These are phyloP conservation scores for Buathra laborator DNA, from an alignment of 2,888 invertebrate genomes.

Conservation along the genomic window DNA sequence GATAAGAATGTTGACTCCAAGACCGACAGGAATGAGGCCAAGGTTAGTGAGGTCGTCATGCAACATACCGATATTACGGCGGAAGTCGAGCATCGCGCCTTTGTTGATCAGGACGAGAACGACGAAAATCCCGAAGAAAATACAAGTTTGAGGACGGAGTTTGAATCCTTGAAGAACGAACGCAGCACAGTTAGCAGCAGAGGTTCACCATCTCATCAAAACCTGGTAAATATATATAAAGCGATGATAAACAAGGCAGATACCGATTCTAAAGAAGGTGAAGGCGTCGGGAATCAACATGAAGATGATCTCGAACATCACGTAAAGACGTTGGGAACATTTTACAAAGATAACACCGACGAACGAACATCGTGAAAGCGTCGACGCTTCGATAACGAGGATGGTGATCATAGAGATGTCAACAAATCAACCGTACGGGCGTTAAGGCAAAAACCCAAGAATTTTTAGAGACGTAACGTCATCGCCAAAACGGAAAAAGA, in stretches of 20 bases:
- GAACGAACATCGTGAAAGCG: slow-evolving; percentile 72
- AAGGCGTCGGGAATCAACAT: slow-evolving; percentile 78
- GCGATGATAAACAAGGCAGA: slow-evolving; percentile 80
- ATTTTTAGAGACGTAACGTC: slow-evolving; percentile 75
- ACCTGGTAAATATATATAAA: slow-evolving; percentile 79
- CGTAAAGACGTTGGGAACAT: slow-evolving; percentile 77
- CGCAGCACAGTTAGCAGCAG: slow-evolving; percentile 74
- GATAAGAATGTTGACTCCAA: slow-evolving; percentile 77
- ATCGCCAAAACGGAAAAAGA: slow-evolving; percentile 75
- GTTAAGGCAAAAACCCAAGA: slow-evolving; percentile 73
- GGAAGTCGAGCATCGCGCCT: slow-evolving; percentile 48
- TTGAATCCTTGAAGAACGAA: slow-evolving; percentile 77
- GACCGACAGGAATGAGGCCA: slow-evolving; percentile 81
- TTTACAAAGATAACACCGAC: slow-evolving; percentile 77
- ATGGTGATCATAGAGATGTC: slow-evolving; percentile 39
- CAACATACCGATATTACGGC: slow-evolving; percentile 29
- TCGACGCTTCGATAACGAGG: slow-evolving; percentile 62
- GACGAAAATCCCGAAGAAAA: slow-evolving; percentile 79
- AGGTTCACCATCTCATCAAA: slow-evolving; percentile 80
- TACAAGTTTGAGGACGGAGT: slow-evolving; percentile 77
- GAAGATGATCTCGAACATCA: slow-evolving; percentile 79
- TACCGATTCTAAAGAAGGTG: slow-evolving; percentile 77
- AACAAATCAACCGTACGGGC: slow-evolving; percentile 74
- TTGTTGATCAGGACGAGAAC: slow-evolving; percentile 75
- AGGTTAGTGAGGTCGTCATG: slow-evolving; percentile 42